Evolutionary conservation across 2,888 invertebrate species (phyloP).

Genomic region (Odontothrips loti): DNA sequence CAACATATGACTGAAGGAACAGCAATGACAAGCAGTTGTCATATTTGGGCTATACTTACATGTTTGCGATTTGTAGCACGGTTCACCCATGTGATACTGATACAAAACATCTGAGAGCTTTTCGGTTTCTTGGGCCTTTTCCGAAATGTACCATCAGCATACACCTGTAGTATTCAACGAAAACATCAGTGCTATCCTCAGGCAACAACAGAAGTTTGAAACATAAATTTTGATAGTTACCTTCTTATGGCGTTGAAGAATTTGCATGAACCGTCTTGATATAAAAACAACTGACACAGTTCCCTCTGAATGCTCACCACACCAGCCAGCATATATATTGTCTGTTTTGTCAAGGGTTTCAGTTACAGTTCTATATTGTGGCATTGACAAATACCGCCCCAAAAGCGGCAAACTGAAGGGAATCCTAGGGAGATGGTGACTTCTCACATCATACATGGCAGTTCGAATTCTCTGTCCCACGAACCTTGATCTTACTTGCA

Average conservation of each 20-base stretch:
- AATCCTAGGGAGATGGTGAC: background rate
- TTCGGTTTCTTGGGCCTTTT: background rate
- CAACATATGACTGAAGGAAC: too few species aligned
- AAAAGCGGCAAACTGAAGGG: background rate
- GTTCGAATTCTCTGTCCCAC: background rate
- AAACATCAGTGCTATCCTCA: background rate
- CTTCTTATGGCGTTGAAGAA: background rate
- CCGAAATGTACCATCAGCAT: slow-evolving; percentile 2
- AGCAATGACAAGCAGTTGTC: background rate
- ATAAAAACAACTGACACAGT: background rate
- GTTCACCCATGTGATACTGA: background rate
- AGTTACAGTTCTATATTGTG: background rate
- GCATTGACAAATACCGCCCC: background rate
- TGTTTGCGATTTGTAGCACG: background rate
- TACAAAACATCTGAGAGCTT: background rate
- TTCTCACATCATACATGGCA: background rate
- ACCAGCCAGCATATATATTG: background rate
- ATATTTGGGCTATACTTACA: background rate
- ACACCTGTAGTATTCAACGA: background rate
- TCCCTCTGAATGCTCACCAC: background rate
- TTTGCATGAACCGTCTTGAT: background rate
- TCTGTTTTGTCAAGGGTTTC: background rate
- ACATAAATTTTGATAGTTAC: background rate
- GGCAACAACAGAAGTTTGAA: background rate
- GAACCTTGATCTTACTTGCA: background rate